Percentiles rank a stretch among this genome's conserved stretches.
Conservation (phyloP, 2,797 vertebrate genomes). For the Macropodus opercularis region DNA sequence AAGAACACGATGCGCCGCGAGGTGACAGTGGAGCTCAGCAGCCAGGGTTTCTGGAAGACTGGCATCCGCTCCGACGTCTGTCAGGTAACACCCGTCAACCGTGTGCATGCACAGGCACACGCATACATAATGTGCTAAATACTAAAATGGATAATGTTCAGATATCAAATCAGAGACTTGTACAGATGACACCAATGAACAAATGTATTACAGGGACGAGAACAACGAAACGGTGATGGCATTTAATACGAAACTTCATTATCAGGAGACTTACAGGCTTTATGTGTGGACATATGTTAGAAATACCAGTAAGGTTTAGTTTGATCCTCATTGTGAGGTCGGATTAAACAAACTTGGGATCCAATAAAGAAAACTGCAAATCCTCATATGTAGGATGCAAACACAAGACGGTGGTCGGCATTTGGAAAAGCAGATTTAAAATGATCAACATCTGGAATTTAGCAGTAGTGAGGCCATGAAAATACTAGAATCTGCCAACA, state of each 20-base stretch:
- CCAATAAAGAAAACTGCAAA: neutral
- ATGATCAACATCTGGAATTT: too few relatives aligned
- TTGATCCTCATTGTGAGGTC: too few relatives aligned
- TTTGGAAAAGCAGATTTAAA: neutral
- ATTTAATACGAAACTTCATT: neutral
- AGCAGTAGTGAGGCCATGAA: conserved; percentile 4
- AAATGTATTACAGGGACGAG: neutral
- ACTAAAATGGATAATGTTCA: neutral
- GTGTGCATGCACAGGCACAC: neutral
- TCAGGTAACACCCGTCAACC: conserved; percentile 82
- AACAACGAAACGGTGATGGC: neutral
- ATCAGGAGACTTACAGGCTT: too few relatives aligned
- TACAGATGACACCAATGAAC: neutral
- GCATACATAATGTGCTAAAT: neutral
- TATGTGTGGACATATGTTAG: too few relatives aligned
- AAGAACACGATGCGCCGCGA: conserved; percentile 99
- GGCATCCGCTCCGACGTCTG: conserved; percentile 98
- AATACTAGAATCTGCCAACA: conserved; percentile 27
- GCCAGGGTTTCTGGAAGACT: conserved; percentile 98
- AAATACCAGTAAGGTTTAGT: too few relatives aligned
- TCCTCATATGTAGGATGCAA: neutral
- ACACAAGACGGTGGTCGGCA: neutral
- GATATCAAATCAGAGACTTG: neutral
- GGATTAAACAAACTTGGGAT: too few relatives aligned
- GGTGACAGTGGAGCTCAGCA: conserved; percentile 97